phyloP scores from a whole-genome alignment of 2,113 vertebrate genomes.

The Ceuthmochares aereus region DNA sequence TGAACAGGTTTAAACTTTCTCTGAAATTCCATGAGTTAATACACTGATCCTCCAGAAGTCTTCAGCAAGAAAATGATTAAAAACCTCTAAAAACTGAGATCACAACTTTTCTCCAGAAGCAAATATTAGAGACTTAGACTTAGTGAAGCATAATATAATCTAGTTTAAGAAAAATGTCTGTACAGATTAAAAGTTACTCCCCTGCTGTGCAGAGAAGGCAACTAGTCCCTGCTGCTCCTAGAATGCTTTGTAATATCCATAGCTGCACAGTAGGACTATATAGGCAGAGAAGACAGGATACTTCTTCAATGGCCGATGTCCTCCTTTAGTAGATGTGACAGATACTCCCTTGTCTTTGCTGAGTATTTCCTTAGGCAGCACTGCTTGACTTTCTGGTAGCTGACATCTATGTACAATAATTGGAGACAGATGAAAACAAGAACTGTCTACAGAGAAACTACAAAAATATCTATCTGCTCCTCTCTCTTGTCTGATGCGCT shows the following conservation, averaged over 20 bases:
- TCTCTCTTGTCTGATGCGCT: not conserved
- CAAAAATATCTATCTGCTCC: not conserved
- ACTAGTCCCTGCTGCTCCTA: not conserved
- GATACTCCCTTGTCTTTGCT: not conserved
- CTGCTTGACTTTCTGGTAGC: not conserved
- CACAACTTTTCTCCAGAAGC: not conserved
- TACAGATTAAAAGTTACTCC: not conserved
- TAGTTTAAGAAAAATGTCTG: not conserved
- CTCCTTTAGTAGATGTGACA: not conserved
- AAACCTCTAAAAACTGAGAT: not conserved
- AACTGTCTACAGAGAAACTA: not conserved
- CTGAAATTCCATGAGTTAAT: not conserved
- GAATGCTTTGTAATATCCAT: not conserved
- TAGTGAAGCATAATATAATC: not conserved
- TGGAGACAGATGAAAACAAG: not conserved
- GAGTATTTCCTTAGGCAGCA: not conserved
- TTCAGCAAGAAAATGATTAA: not conserved
- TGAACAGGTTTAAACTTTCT: not conserved
- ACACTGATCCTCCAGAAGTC: not conserved
- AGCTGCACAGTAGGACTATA: not conserved
- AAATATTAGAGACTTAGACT: not conserved
- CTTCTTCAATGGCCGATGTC: not conserved
- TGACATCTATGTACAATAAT: accelerated
- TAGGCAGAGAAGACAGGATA: not conserved
- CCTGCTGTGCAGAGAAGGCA: not conserved